Base-by-base conservation (phyloP, 2,113 vertebrate species). In the Onychostruthus taczanowskii region DNA sequence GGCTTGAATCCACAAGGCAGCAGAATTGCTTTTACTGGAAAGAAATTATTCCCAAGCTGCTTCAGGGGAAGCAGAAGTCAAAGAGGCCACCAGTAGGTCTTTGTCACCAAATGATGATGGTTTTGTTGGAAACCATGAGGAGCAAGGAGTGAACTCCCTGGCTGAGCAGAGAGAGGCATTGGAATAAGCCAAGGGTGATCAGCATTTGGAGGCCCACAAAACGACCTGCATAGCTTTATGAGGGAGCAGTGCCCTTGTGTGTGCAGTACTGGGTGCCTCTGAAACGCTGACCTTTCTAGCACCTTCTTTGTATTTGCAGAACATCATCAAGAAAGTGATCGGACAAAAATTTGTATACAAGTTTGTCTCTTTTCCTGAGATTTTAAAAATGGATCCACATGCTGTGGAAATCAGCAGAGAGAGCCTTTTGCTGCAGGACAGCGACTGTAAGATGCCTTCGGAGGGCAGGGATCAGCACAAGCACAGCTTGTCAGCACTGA, bases 281-380 rank as follows among this genome's bases (percentile, higher is more conserved):
- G 10, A 78, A 74, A 49, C 16, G 31, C 80, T 93, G 61, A 84
- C 41, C 23, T 84, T 58, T 72, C 16, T 78, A 49, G 50, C 56
- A 23, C 89, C 77, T 95, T 68, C 76, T 98, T 97, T 96, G 78
- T 98, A 18, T 95, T 97, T 94, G 39, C 98, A 99, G 99, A 99
- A 99, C 96, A 99, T 99, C 97, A 99, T 99, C 98, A 99, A 99
- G 98, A 99, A 99, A 97, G 99, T 99, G 96, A 99, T 99, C 0
- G 99, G 99, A 59, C 99, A 99, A 97, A 99, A 99, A 97, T 99
- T 99, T 97, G 99, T 99, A 88, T 99, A 99, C 96, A 99, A 99
- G 97, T 99, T 99, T 90, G 99, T 99, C 91, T 99, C 99, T 28
- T 99, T 99, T 97, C 99, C 99, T 37, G 99, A 99, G 94, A 99